Evolutionary conservation across 1,140 invertebrate genomes (phyloP).

Genomic region (Aphelinus certus): DNA sequence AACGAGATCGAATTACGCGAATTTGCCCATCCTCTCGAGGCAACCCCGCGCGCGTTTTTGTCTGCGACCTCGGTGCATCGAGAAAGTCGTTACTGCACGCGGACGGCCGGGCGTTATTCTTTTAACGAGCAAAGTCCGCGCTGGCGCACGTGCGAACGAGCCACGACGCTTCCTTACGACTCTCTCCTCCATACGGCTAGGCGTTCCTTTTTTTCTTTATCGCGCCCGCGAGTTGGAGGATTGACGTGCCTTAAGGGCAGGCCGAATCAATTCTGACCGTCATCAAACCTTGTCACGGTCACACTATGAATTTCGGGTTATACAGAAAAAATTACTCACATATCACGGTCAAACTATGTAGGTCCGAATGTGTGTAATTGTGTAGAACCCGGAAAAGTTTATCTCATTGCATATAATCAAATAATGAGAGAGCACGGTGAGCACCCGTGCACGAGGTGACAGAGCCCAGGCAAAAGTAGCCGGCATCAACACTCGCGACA

Average conservation of each 20-base stretch:
- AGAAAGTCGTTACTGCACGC: slow-evolving; percentile 36
- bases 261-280: too few species aligned
- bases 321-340: too few species aligned
- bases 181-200: background rate
- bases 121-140: slow-evolving; percentile 35
- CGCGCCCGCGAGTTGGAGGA: background rate
- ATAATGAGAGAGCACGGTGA: too few species aligned
- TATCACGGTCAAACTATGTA: too few species aligned
- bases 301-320: too few species aligned
- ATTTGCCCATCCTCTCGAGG: slow-evolving; percentile 1
- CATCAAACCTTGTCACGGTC: too few species aligned
- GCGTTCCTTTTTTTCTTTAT: background rate
- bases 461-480: too few species aligned
- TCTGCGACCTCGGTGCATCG: background rate
- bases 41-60: background rate
- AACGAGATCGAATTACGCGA: slow-evolving; percentile 15
- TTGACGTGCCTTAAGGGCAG: background rate
- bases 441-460: too few species aligned
- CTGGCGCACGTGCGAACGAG: background rate
- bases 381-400: too few species aligned
- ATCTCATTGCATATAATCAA: too few species aligned
- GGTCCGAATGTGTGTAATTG: too few species aligned
- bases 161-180: background rate
- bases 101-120: slow-evolving; percentile 32
- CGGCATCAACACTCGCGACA: too few species aligned